phyloP scores from a whole-genome alignment of 2,888 invertebrate genomes.

The Cybosia mesomella region DNA sequence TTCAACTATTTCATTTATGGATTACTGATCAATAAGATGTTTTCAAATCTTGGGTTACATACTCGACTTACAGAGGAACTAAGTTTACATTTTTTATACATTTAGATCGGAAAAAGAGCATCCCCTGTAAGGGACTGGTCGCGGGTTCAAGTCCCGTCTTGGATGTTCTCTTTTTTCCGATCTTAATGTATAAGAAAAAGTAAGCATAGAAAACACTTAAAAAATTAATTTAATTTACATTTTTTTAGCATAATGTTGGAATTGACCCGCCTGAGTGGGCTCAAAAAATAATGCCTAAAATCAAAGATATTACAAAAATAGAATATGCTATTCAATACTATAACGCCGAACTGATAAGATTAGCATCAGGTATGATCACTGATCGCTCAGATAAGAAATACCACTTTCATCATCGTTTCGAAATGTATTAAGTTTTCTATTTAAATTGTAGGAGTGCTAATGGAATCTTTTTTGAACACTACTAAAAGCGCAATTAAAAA shows the following conservation, averaged over 20 bases:
- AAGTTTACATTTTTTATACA: no score
- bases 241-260: conserved; percentile 75
- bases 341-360: conserved; percentile 67
- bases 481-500: conserved; percentile 65
- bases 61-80: no score
- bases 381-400: not conserved
- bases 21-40: not conserved
- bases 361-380: conserved; percentile 73
- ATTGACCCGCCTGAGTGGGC: conserved; percentile 76
- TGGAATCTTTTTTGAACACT: conserved; percentile 84
- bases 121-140: no score
- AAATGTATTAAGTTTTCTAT: not conserved
- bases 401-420: no score
- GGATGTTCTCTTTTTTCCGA: no score
- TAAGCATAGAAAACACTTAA: no score
- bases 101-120: no score
- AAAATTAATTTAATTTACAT: no score
- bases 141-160: no score
- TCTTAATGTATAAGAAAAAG: no score
- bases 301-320: conserved; percentile 79
- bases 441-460: conserved; percentile 72
- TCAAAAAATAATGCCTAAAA: conserved; percentile 71
- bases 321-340: conserved; percentile 76
- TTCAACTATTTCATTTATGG: no score
- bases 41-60: not conserved